Percentiles rank a stretch among this genome's conserved stretches.
Conservation (phyloP, 1,140 invertebrate genomes). For the Helicoverpa armigera region DNA sequence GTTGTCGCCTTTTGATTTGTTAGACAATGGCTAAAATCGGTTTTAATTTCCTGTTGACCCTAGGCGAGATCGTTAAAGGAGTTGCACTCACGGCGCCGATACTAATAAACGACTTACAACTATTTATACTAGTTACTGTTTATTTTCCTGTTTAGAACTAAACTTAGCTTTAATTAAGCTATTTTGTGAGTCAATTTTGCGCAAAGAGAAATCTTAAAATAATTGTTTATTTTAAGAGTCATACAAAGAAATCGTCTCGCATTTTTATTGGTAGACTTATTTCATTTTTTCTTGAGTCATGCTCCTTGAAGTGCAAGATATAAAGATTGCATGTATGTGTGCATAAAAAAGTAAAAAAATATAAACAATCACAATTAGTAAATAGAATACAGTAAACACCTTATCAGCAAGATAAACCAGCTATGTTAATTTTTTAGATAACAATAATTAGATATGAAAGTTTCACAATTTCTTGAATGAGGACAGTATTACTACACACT, state of each 20-base stretch:
- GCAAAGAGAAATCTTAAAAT: background rate
- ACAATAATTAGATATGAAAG: conserved; percentile 19
- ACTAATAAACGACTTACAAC: conserved; percentile 10
- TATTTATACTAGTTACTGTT: conserved; percentile 22
- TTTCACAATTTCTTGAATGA: background rate
- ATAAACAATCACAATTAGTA: conserved; percentile 40
- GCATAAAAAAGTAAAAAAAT: background rate
- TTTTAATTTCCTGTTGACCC: conserved; percentile 68
- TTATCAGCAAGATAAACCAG: conserved; percentile 26
- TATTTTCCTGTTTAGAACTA: conserved; percentile 28
- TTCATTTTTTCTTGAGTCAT: conserved; percentile 5
- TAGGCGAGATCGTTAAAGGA: conserved; percentile 31
- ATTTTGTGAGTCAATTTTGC: conserved; percentile 21
- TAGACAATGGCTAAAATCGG: conserved; percentile 76
- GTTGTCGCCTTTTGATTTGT: conserved; percentile 67
- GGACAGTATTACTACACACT: background rate
- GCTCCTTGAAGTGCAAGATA: background rate
- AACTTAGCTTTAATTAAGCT: conserved; percentile 1
- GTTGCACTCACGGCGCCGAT: conserved; percentile 1
- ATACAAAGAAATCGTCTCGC: background rate
- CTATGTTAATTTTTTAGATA: conserved; percentile 18
- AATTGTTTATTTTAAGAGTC: background rate
- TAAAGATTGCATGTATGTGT: background rate
- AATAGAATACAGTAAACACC: conserved; percentile 31
- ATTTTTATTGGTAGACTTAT: background rate